phyloP scores from a whole-genome alignment of 1,140 invertebrate genomes.

The Drosophila ananassae region DNA sequence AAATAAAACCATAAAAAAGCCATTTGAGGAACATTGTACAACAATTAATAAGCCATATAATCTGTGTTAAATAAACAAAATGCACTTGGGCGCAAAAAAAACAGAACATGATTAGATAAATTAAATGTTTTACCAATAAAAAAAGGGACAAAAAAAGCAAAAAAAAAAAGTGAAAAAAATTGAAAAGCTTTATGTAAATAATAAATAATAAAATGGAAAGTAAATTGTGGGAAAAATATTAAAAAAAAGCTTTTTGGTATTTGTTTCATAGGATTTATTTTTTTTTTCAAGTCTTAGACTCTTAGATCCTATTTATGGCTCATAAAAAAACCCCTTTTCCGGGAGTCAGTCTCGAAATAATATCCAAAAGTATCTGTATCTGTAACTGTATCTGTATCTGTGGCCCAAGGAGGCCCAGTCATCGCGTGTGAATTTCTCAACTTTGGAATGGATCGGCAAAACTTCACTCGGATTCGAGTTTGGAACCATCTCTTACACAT shows the following conservation, averaged over 20 bases:
- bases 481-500: constrained; percentile 67
- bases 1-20: neutral
- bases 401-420: constrained; percentile 25
- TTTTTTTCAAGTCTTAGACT: too few relatives aligned
- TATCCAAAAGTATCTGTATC: too few relatives aligned
- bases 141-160: too few relatives aligned
- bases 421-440: constrained; percentile 57
- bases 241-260: neutral
- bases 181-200: too few relatives aligned
- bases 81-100: neutral
- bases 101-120: neutral
- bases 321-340: neutral
- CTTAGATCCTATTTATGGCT: too few relatives aligned
- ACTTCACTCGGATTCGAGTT: constrained; percentile 18
- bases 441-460: constrained; percentile 2
- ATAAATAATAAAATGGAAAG: neutral
- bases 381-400: too few relatives aligned
- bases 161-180: too few relatives aligned
- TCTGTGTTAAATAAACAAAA: neutral
- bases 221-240: neutral
- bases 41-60: neutral
- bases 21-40: neutral
- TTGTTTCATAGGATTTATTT: too few relatives aligned
- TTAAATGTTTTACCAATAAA: neutral
- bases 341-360: too few relatives aligned